A percentile compares a stretch with the other conserved stretches of the same genome.
Conservation (phyloP, 2,797 vertebrate genomes). For the Nothura maculosa region DNA sequence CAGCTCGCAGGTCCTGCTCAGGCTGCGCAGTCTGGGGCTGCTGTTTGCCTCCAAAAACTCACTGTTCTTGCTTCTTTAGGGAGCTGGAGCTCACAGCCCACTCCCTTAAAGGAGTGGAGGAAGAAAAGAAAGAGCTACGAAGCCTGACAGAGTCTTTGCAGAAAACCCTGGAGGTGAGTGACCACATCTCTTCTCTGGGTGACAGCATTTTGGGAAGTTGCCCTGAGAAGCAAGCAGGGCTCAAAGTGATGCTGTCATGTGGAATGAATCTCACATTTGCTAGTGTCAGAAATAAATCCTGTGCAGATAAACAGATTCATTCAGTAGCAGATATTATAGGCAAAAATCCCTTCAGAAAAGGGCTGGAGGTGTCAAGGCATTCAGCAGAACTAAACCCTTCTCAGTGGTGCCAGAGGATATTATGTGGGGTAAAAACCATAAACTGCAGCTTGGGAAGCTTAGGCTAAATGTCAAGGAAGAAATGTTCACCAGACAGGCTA, state of each 20-base stretch:
- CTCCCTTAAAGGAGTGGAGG: constrained; percentile 92
- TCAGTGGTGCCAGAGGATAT: not conserved
- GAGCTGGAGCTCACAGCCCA: constrained; percentile 92
- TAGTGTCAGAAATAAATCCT: not conserved
- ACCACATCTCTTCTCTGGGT: not conserved
- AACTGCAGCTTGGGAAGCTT: not conserved
- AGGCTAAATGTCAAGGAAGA: not conserved
- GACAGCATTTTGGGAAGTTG: not conserved
- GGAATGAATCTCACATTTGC: not conserved
- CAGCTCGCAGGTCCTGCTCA: not conserved
- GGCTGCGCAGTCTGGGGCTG: rapidly evolving
- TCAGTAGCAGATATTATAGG: not conserved
- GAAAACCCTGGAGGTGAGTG: constrained; percentile 90
- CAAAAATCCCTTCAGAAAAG: not conserved
- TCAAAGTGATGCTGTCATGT: not conserved
- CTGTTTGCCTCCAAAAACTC: not conserved
- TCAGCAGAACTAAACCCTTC: not conserved
- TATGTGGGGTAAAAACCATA: not conserved
- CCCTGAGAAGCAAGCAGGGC: not conserved
- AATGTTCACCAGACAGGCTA: not conserved
- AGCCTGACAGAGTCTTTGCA: constrained; percentile 89
- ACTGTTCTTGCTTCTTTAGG: constrained; percentile 77
- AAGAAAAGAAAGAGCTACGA: constrained; percentile 91
- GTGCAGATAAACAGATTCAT: not conserved
- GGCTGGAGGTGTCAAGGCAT: not conserved